Evolutionary conservation across 2,888 invertebrate species (phyloP), one percentile per base, ranked within the genome.

Genomic region (Anthophora plumipes): DNA sequence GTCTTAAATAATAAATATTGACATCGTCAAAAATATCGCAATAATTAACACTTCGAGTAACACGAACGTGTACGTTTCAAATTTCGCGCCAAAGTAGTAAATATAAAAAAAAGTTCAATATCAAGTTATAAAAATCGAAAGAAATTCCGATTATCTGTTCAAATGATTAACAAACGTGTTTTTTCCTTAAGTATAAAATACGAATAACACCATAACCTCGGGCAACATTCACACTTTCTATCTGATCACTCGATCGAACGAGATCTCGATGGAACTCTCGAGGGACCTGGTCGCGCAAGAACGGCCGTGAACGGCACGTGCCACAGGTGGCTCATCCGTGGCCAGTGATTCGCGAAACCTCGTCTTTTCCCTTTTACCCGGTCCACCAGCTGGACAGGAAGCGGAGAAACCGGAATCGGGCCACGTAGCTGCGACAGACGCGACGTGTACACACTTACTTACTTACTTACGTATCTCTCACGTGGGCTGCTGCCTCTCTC

Each of bases 271-370:
- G 46, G 46, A 43, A 55, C 31, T 69, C 69, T 60, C 52, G n/a
- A 8, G 59, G 37, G 59, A 50, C 48, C 4, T 54, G 55, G 69
- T 72, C 68, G 31, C 67, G 80, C 77, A 55, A 72, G 70, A 68
- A 48, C 37, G 69, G 25, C 46, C 72, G 76, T 69, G 67, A 80
- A 67, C 57, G 85, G 85, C 85, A 77, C 85, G 85, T 86, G 85
- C 80, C 81, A 84, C 85, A 77, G 82, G 83, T 86, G 82, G 81
- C 60, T 85, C 77, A 73, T 85, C 83, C 83, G 87, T 85, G 83
- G 83, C 82, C 85, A 82, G 80, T 81, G 80, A 79, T 85, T 78
- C 85, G 77, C 78, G 83, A 80, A 80, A 82, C 75, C 74, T 55
- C 66, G 64, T 77, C 77, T 85, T 80, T 79, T 77, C 83, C 66